Evolutionary conservation across 1,140 invertebrate genomes (phyloP), one percentile per base, ranked within the genome.

Genomic region (Diplogasteroides magnus): DNA sequence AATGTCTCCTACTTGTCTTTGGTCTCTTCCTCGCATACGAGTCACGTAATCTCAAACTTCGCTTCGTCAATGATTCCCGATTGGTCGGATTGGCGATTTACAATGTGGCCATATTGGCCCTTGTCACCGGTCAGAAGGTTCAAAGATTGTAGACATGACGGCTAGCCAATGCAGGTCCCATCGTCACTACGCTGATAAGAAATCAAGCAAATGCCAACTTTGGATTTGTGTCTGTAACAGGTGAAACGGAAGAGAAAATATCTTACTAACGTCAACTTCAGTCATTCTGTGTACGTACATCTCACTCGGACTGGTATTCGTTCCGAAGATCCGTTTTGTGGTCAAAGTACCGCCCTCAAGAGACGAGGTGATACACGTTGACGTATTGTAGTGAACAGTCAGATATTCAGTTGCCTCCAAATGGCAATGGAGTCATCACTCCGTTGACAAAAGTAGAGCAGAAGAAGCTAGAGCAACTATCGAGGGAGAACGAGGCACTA

Each of bases 1-100:
- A 99, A 85, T 94, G 94, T 0, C 87, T 99, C 3, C 89, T 98
- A 26, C 86, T 98, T 37, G 89, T 98, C 1, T 97, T 98, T 84
- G 96, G 96, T 1, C 86, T 98, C 13, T 98, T 98, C 83, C 84
- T 98, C 70, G 92, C 96, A 0, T 98, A 98, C 82, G 96, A 99
- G 85, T 97, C 95, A 0, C 86, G 96, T 61, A 96, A 93, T 69
- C 89, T 98, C 27, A 98, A 98, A 86, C 89, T 87, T 13, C 85
- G 84, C 66, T 84, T 85, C 73, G 83, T 89, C 32, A 88, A 88
- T 84, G 96, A 98, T 86, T 95, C 93, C 0, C 88, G 94, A 78
- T 95, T 97, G 84, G 94, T 98, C 14, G 94, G 94, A 74, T 96
- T 99, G 92, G 93, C 93, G 76, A 97, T 98, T 80, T 98, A 98